These are phyloP conservation scores for Syritta pipiens DNA, from an alignment of 2,888 invertebrate species.

Conservation along the genomic window DNA sequence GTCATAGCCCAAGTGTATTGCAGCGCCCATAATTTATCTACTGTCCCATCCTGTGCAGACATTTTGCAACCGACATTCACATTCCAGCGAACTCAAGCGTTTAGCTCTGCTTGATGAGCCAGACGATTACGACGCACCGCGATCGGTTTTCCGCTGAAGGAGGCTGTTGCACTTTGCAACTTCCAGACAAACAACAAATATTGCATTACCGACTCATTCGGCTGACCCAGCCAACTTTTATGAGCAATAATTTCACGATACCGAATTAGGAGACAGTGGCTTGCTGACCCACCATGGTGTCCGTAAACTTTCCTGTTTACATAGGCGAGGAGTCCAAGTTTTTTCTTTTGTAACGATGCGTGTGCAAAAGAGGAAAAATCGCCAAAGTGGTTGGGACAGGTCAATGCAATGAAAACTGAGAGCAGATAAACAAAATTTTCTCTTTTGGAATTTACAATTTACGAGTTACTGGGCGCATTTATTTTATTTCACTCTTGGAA, in stretches of 20 bases:
- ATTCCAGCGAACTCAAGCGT: slow-evolving; percentile 41
- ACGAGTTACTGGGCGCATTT: no score
- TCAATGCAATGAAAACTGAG: slow-evolving; percentile 8
- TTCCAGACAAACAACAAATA: slow-evolving; percentile 10
- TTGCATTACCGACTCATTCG: slow-evolving; percentile 47
- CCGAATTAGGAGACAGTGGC: slow-evolving; percentile 57
- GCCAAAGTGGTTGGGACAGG: no score
- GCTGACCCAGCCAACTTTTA: slow-evolving; percentile 50
- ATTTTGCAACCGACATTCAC: slow-evolving; percentile 66
- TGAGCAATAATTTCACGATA: slow-evolving; percentile 45
- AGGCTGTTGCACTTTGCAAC: slow-evolving; percentile 60
- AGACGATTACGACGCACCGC: slow-evolving; percentile 27
- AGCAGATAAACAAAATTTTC: neutral
- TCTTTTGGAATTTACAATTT: no score
- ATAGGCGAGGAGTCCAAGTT: slow-evolving; percentile 43
- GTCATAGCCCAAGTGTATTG: slow-evolving; percentile 13
- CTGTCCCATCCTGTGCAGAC: slow-evolving; percentile 32
- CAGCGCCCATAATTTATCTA: slow-evolving; percentile 49
- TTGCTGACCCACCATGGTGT: slow-evolving; percentile 55
- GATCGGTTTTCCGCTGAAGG: slow-evolving; percentile 44
- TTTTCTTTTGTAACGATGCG: slow-evolving; percentile 18
- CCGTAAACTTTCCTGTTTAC: slow-evolving; percentile 63
- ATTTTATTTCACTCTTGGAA: no score
- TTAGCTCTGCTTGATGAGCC: slow-evolving; percentile 45
- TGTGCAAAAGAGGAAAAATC: neutral